These are phyloP conservation scores for Gryon sp. DNA, from an alignment of 1,140 invertebrate species.

Conservation along the genomic window DNA sequence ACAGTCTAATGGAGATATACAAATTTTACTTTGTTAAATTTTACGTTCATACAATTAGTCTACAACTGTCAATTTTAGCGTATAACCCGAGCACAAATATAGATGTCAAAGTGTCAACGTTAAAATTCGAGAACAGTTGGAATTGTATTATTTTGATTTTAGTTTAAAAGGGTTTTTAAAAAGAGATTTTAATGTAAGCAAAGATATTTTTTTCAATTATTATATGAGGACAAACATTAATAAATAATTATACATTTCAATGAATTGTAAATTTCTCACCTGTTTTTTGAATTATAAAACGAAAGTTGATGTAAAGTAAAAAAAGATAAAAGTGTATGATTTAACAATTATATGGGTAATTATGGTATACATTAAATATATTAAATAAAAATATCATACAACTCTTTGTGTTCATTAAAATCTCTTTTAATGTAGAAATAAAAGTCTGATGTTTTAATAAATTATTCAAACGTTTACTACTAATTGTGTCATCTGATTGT, in stretches of 20 bases:
- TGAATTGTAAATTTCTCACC: too few relatives aligned
- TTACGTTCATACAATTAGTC: constrained; percentile 26
- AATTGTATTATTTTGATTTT: constrained; percentile 24
- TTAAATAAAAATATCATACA: not conserved
- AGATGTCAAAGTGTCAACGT: constrained; percentile 34
- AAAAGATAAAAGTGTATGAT: too few relatives aligned
- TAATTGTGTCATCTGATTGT: constrained; percentile 4
- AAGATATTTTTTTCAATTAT: too few relatives aligned
- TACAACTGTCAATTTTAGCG: constrained; percentile 53
- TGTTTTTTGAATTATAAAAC: too few relatives aligned
- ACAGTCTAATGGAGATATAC: not conserved
- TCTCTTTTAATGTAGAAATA: constrained; percentile 20
- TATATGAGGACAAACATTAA: too few relatives aligned
- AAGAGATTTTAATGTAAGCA: too few relatives aligned
- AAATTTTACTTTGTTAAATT: constrained; percentile 19
- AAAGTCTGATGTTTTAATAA: constrained; percentile 44
- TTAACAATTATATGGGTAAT: too few relatives aligned
- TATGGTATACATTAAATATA: too few relatives aligned
- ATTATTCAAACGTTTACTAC: constrained; percentile 14
- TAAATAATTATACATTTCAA: too few relatives aligned
- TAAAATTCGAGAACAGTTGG: constrained; percentile 39
- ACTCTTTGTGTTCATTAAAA: constrained; percentile 1
- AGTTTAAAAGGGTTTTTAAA: not conserved
- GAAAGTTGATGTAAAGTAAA: too few relatives aligned
- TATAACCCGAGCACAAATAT: constrained; percentile 38